Conservation (phyloP, 2,113 vertebrate genomes). For the Lethenteron reissneri region DNA sequence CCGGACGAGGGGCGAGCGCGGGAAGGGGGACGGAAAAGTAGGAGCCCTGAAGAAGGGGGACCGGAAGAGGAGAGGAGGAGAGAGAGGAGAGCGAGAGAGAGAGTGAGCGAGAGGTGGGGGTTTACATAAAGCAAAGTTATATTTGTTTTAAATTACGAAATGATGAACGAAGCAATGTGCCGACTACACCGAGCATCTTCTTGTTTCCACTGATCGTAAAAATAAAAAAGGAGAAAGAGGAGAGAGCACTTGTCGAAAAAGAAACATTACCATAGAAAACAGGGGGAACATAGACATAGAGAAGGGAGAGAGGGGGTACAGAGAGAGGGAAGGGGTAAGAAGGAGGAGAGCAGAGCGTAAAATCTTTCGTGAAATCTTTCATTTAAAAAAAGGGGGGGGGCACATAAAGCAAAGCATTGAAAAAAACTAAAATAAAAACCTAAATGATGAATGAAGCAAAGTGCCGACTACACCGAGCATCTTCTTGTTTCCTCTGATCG, state of each 20-base stretch:
- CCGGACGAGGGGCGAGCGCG: too few relatives aligned
- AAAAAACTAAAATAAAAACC: not conserved
- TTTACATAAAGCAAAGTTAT: not conserved
- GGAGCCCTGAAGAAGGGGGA: too few relatives aligned
- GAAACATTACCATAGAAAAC: not conserved
- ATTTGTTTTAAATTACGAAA: not conserved
- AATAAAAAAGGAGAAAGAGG: not conserved
- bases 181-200: not conserved
- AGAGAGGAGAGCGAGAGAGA: not conserved
- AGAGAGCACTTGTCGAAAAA: not conserved
- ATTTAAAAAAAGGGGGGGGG: too few relatives aligned
- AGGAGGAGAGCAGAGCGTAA: too few relatives aligned
- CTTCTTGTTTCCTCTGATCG: not conserved
- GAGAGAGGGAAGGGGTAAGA: not conserved
- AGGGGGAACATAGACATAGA: not conserved
- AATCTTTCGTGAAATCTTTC: too few relatives aligned
- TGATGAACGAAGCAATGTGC: too few relatives aligned
- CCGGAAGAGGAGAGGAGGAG: not conserved
- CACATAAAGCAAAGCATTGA: not conserved
- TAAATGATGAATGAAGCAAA: not conserved
- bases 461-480: not conserved
- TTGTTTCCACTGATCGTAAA: too few relatives aligned
- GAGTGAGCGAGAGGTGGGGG: too few relatives aligned
- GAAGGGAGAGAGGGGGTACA: not conserved
- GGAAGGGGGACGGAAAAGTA: too few relatives aligned